phyloP scores from a whole-genome alignment of 64 coral and sea anemone species.

The Actinia equina region DNA sequence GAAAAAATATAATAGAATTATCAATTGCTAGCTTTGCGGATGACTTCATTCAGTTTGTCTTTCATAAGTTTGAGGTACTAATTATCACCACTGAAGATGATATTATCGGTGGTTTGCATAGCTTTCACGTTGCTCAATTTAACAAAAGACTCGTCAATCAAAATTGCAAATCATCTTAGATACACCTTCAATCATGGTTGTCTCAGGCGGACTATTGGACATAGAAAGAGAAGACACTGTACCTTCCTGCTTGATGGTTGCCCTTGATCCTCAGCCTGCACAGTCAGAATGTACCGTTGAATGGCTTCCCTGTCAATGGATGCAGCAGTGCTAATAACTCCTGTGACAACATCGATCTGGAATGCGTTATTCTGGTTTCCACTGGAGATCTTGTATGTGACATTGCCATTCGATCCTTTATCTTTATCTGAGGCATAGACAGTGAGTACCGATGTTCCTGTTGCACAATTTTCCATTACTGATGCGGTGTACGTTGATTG shows the following conservation, averaged over 20 bases:
- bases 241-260: conserved; percentile 82
- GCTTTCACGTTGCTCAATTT: too few relatives aligned
- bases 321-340: conserved; percentile 20
- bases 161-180: too few relatives aligned
- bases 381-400: conserved; percentile 60
- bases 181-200: too few relatives aligned
- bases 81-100: too few relatives aligned
- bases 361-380: conserved; percentile 63
- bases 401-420: conserved; percentile 51
- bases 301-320: conserved; percentile 76
- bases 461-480: conserved; percentile 65
- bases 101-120: too few relatives aligned
- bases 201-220: not conserved
- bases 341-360: conserved; percentile 50
- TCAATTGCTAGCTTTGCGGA: not conserved
- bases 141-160: too few relatives aligned
- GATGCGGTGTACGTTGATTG: conserved; percentile 53
- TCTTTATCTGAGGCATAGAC: conserved; percentile 77
- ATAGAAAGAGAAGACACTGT: not conserved
- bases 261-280: conserved; percentile 75
- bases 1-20: not conserved
- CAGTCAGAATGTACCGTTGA: conserved; percentile 44
- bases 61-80: too few relatives aligned
- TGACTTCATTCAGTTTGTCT: too few relatives aligned
- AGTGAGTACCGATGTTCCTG: conserved; percentile 47